Percentiles rank a stretch among this genome's conserved stretches.
These are phyloP conservation scores for Eubasilissa splendida DNA, from an alignment of 2,888 invertebrate genomes.

Conservation along the genomic window DNA sequence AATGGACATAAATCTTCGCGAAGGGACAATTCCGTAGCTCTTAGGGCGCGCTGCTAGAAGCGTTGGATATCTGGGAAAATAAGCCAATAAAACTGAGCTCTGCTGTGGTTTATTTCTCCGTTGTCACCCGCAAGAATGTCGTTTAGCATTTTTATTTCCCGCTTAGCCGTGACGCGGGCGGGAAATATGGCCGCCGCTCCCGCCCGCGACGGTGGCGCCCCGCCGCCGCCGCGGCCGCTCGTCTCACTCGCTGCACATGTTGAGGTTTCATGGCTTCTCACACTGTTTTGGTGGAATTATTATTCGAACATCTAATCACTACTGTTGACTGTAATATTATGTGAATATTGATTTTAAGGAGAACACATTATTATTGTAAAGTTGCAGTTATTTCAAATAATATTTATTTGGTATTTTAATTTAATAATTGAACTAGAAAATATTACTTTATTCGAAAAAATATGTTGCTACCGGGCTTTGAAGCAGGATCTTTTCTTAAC, in stretches of 20 bases:
- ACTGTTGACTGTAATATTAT: too few relatives aligned
- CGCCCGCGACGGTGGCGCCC: background rate
- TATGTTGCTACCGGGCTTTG: too few relatives aligned
- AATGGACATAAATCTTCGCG: slow-evolving; percentile 25
- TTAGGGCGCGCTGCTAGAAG: slow-evolving; percentile 8
- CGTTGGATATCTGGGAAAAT: slow-evolving; percentile 28
- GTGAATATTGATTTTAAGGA: too few relatives aligned
- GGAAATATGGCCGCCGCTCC: slow-evolving; percentile 30
- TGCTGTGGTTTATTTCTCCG: slow-evolving; percentile 47
- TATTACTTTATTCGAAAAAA: too few relatives aligned
- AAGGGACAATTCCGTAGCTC: slow-evolving; percentile 26
- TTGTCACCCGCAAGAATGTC: slow-evolving; percentile 46
- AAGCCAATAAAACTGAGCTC: slow-evolving; percentile 46
- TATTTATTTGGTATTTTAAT: too few relatives aligned
- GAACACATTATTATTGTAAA: too few relatives aligned
- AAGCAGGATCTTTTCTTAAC: too few relatives aligned
- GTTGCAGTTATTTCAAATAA: too few relatives aligned
- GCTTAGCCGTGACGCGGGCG: slow-evolving; percentile 37
- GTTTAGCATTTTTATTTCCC: slow-evolving; percentile 47
- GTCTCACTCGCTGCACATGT: too few relatives aligned
- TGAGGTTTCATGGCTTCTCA: background rate
- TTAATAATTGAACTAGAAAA: too few relatives aligned
- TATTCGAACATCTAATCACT: too few relatives aligned
- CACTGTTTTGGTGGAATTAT: too few relatives aligned
- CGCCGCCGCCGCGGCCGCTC: background rate